These are phyloP conservation scores for Tanytarsus gracilentus DNA, from an alignment of 2,888 invertebrate genomes.

Conservation along the genomic window DNA sequence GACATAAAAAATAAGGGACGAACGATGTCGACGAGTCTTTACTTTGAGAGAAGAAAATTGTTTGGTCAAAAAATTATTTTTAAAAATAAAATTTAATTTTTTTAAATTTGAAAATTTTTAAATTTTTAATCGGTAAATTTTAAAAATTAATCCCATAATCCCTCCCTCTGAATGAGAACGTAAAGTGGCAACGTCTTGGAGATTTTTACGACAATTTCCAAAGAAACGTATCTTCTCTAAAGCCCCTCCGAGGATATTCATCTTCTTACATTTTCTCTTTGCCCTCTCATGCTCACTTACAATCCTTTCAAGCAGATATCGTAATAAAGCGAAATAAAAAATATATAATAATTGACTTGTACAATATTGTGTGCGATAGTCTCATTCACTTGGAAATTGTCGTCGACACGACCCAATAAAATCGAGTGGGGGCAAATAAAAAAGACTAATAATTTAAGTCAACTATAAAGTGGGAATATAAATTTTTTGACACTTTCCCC, in stretches of 20 bases:
- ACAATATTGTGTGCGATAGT: conserved; percentile 8
- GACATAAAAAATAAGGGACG: conserved; percentile 5
- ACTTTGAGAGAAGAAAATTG: neutral
- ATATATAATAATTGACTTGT: conserved; percentile 22
- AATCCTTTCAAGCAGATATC: conserved; percentile 25
- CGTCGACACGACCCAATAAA: neutral
- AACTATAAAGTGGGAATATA: conserved; percentile 13
- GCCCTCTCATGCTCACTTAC: conserved; percentile 1
- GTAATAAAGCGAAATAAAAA: conserved; percentile 16
- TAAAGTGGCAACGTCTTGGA: neutral
- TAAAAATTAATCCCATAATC: too few species aligned
- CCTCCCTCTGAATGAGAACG: neutral
- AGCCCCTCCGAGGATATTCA: conserved; percentile 6
- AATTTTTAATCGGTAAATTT: too few species aligned
- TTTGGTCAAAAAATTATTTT: neutral
- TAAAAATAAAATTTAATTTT: neutral
- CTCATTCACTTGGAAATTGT: neutral
- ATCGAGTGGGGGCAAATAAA: neutral
- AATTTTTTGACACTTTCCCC: conserved; percentile 7
- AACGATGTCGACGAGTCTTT: conserved; percentile 8
- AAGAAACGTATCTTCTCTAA: conserved; percentile 6
- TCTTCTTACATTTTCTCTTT: neutral
- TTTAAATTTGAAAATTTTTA: too few species aligned
- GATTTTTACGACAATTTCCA: conserved; percentile 1
- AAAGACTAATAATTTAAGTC: conserved; percentile 5